Evolutionary conservation across 2,113 vertebrate genomes (phyloP).

Genomic region (Forbesichthys papilliferus): DNA sequence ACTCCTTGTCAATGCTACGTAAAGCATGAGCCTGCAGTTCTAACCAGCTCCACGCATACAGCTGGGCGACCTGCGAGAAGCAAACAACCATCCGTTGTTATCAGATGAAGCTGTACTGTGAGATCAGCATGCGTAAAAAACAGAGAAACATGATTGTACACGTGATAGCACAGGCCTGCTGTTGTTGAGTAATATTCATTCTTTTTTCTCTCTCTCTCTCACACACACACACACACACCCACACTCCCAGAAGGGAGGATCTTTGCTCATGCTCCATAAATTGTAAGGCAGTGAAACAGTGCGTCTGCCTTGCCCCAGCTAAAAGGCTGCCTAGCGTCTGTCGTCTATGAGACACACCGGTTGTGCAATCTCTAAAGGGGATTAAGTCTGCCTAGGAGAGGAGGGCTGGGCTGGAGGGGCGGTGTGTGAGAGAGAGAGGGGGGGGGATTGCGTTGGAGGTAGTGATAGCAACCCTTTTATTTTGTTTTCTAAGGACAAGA

Average conservation of each 20-base stretch:
- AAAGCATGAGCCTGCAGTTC: no score
- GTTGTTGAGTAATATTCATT: not conserved
- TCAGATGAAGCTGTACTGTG: no score
- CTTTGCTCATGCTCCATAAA: conserved; percentile 38
- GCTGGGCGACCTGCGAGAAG: no score
- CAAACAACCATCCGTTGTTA: no score
- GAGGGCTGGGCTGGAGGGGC: conserved; percentile 23
- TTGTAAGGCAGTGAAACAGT: conserved; percentile 30
- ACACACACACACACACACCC: conserved; percentile 14
- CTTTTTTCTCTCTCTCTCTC: not conserved
- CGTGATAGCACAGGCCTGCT: not conserved
- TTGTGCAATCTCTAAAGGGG: conserved; percentile 66
- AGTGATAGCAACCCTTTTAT: not conserved
- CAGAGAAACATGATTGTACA: no score
- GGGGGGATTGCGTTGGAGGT: conserved; percentile 33
- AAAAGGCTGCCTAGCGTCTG: conserved; percentile 41
- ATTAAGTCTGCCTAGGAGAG: conserved; percentile 59
- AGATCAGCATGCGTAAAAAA: no score
- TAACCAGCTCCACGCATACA: no score
- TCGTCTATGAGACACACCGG: conserved; percentile 54
- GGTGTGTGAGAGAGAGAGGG: conserved; percentile 42
- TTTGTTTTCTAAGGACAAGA: no score
- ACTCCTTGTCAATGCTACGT: no score
- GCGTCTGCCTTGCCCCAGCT: conserved; percentile 30
- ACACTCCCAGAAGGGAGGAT: conserved; percentile 42